phyloP scores from a whole-genome alignment of 2,797 vertebrate species.

The Sternotherus odoratus region DNA sequence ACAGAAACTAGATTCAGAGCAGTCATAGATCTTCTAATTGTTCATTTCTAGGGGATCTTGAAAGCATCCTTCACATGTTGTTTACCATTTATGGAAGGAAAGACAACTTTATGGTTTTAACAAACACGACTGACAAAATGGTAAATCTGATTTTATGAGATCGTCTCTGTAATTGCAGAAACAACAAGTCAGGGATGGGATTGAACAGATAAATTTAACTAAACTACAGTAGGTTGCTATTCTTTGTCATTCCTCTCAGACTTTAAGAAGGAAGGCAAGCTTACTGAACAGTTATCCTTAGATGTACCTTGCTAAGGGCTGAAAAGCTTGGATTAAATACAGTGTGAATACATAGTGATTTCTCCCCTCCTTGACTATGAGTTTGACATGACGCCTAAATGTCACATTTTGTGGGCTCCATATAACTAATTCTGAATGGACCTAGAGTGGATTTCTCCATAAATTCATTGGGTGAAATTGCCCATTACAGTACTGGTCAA shows the following conservation, averaged over 20 bases:
- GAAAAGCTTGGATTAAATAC: not conserved
- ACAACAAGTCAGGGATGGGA: not conserved
- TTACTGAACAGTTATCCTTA: not conserved
- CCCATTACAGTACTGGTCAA: not conserved
- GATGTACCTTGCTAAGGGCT: not conserved
- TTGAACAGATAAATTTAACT: not conserved
- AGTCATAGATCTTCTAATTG: not conserved
- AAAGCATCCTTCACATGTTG: not conserved
- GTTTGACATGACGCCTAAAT: not conserved
- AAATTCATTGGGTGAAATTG: not conserved
- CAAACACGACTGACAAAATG: not conserved
- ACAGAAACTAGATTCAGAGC: not conserved
- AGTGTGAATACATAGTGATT: not conserved
- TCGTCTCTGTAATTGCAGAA: slow-evolving; percentile 22
- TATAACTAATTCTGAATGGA: not conserved
- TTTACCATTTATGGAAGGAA: not conserved
- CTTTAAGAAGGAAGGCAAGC: not conserved
- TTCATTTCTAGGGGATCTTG: not conserved
- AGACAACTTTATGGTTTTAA: slow-evolving; percentile 1
- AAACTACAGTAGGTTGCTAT: not conserved
- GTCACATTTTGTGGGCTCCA: not conserved
- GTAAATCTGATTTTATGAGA: not conserved
- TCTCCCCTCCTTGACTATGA: not conserved
- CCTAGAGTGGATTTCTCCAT: not conserved
- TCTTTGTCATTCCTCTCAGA: not conserved